These are phyloP conservation scores for Drosophila tsacasi DNA, from an alignment of 1,140 invertebrate species.

Conservation along the genomic window DNA sequence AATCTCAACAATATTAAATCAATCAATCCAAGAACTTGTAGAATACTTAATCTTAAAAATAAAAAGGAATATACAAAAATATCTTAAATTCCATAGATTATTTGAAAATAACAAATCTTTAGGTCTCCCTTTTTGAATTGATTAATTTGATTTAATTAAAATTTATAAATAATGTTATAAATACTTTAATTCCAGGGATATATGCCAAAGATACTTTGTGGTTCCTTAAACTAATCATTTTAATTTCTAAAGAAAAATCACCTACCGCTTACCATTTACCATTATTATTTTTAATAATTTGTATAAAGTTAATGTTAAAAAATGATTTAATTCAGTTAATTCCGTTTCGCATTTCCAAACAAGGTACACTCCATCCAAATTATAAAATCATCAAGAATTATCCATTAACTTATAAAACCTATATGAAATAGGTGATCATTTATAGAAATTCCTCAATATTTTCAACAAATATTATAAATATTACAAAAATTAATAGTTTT, in stretches of 20 bases:
- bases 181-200: too few species aligned
- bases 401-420: neutral
- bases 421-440: accelerated
- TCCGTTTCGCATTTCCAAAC: too few species aligned
- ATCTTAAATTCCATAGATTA: neutral
- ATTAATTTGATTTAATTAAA: neutral
- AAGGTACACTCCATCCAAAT: neutral
- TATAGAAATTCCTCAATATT: neutral
- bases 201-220: too few species aligned
- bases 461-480: neutral
- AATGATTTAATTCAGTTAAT: too few species aligned
- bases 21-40: too few species aligned
- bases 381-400: neutral
- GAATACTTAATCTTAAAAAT: too few species aligned
- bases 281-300: neutral
- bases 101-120: neutral
- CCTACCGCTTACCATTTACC: too few species aligned
- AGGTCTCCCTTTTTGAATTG: accelerated
- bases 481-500: neutral
- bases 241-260: too few species aligned
- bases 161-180: too few species aligned
- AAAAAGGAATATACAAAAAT: too few species aligned
- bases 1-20: too few species aligned
- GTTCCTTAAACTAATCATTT: neutral
- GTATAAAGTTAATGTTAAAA: neutral